Evolutionary conservation across 2,888 invertebrate species (phyloP).

Genomic region (Heterodera filipjevi): DNA sequence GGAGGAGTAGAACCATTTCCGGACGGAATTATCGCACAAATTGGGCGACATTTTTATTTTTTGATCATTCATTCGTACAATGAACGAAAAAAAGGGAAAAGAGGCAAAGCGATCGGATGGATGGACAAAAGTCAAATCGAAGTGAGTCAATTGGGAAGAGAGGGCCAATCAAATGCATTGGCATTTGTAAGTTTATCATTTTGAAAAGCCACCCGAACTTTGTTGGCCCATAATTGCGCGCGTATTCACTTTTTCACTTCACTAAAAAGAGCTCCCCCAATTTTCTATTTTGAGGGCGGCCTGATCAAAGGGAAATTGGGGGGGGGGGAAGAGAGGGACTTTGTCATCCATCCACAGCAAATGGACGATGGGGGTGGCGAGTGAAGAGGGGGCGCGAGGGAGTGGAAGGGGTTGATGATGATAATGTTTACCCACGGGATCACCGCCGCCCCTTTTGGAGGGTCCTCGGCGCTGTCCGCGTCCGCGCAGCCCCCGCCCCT

Average conservation of each 20-base stretch:
- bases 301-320: neutral
- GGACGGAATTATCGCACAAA: neutral
- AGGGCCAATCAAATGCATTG: too few relatives aligned
- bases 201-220: too few relatives aligned
- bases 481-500: neutral
- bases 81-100: neutral
- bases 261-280: neutral
- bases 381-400: neutral
- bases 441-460: neutral
- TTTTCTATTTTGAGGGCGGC: constrained; percentile 6
- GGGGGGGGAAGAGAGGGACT: neutral
- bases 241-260: neutral
- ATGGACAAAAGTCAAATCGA: too few relatives aligned
- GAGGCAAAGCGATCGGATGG: neutral
- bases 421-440: neutral
- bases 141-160: too few relatives aligned
- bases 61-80: constrained; percentile 6
- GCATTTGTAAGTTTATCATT: too few relatives aligned
- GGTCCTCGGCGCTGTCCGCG: constrained; percentile 7
- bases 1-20: neutral
- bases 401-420: neutral
- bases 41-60: constrained; percentile 5
- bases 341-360: constrained; percentile 6
- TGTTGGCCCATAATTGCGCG: neutral
- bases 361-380: neutral